Percentiles rank a stretch among this genome's conserved stretches.
phyloP scores from a whole-genome alignment of 1,140 invertebrate genomes.

The Coptotermes formosanus region DNA sequence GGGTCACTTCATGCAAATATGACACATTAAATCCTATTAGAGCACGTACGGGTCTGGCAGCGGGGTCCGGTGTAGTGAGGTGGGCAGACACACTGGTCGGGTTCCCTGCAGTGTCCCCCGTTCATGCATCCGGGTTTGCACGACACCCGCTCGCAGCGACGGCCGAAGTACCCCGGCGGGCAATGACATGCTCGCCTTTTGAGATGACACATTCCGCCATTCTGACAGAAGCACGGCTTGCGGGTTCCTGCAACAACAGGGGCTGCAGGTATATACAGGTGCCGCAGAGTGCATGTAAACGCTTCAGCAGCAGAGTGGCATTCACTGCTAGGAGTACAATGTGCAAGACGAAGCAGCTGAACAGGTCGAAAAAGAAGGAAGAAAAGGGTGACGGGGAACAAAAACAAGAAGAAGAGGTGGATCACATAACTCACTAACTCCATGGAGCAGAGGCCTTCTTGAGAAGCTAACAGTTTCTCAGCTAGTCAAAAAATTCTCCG shows the following conservation, averaged over 20 bases:
- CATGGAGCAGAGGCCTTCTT: too few species aligned
- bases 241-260: background rate
- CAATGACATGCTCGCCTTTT: slow-evolving; percentile 39
- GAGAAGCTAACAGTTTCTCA: too few species aligned
- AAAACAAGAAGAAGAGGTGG: too few species aligned
- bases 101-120: slow-evolving; percentile 36
- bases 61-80: slow-evolving; percentile 37
- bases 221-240: slow-evolving; percentile 35
- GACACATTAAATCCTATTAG: background rate
- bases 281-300: too few species aligned
- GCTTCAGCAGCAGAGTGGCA: too few species aligned
- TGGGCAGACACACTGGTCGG: slow-evolving; percentile 38
- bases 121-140: slow-evolving; percentile 35
- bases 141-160: slow-evolving; percentile 36
- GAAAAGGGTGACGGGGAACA: too few species aligned
- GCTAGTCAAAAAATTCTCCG: too few species aligned
- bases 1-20: background rate
- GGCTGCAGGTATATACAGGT: too few species aligned
- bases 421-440: too few species aligned
- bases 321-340: too few species aligned
- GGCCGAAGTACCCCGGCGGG: slow-evolving; percentile 37
- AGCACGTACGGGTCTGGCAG: slow-evolving; percentile 32
- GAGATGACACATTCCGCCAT: slow-evolving; percentile 38
- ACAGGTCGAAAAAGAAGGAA: too few species aligned
- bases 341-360: too few species aligned